Evolutionary conservation across 2,113 vertebrate genomes (phyloP).

Genomic region (Verasper variegatus): DNA sequence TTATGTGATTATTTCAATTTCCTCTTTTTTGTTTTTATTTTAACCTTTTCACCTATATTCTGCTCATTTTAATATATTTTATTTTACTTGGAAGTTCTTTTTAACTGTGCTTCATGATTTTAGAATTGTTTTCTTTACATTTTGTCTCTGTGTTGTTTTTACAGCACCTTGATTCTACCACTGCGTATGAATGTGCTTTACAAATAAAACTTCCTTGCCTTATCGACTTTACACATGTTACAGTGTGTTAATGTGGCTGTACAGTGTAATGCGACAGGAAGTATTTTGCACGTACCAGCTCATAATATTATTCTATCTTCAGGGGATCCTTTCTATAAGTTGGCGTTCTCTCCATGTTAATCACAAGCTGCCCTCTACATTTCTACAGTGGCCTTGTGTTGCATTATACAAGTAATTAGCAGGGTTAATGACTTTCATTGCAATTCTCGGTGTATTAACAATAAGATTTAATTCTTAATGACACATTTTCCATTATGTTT

Average conservation of each 20-base stretch:
- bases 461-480: conserved; percentile 32
- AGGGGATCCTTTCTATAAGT: not conserved
- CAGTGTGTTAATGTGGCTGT: not conserved
- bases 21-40: too few relatives aligned
- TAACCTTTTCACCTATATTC: too few relatives aligned
- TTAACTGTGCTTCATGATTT: too few relatives aligned
- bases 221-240: too few relatives aligned
- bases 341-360: not conserved
- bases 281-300: not conserved
- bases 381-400: conserved; percentile 25
- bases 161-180: too few relatives aligned
- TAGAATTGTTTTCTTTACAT: too few relatives aligned
- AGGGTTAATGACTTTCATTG: conserved; percentile 27
- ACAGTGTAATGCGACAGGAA: conserved; percentile 1
- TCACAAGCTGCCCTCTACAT: conserved; percentile 41
- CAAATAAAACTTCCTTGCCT: too few relatives aligned
- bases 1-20: too few relatives aligned
- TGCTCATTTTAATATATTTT: too few relatives aligned
- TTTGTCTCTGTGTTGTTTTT: too few relatives aligned
- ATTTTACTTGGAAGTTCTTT: too few relatives aligned
- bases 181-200: too few relatives aligned
- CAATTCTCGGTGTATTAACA: conserved; percentile 23
- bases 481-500: conserved; percentile 42
- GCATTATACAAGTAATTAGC: conserved; percentile 40
- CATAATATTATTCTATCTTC: not conserved